phyloP scores from a whole-genome alignment of 1,140 invertebrate genomes.

The Druon quercuslanigerum region DNA sequence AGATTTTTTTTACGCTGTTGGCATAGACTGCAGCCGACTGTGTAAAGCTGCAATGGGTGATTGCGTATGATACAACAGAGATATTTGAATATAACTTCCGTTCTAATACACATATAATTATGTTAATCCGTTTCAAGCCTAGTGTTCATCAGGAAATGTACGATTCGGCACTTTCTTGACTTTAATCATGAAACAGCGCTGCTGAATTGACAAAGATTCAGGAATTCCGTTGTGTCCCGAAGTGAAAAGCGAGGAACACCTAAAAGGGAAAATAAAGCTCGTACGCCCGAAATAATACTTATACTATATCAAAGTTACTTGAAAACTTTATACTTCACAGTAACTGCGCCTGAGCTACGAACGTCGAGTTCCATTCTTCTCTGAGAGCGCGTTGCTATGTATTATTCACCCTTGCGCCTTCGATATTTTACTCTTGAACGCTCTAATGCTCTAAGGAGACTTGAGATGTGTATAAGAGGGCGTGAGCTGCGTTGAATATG shows the following conservation, averaged over 20 bases:
- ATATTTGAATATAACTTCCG: neutral
- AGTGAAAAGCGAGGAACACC: constrained; percentile 2
- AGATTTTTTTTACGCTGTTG: no score
- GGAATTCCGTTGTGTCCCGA: neutral
- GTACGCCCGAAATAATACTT: neutral
- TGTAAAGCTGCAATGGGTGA: neutral
- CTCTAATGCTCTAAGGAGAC: constrained; percentile 58
- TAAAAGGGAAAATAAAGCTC: constrained; percentile 17
- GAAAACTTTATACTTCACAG: constrained; percentile 59
- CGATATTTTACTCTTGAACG: constrained; percentile 70
- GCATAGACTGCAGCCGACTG: no score
- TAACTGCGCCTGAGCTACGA: constrained; percentile 44
- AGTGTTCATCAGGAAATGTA: neutral
- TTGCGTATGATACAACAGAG: neutral
- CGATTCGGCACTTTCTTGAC: neutral
- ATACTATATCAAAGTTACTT: constrained; percentile 30
- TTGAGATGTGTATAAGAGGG: constrained; percentile 33
- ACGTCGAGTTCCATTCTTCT: constrained; percentile 58
- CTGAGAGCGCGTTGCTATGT: constrained; percentile 57
- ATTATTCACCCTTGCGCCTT: constrained; percentile 65
- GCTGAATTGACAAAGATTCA: constrained; percentile 4
- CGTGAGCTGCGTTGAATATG: constrained; percentile 55
- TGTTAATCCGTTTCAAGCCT: neutral
- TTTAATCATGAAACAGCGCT: neutral
- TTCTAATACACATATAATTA: neutral